Evolutionary conservation across 2,797 vertebrate species (phyloP), one percentile per base, ranked within the genome.

Genomic region (Sibirionetta formosa): DNA sequence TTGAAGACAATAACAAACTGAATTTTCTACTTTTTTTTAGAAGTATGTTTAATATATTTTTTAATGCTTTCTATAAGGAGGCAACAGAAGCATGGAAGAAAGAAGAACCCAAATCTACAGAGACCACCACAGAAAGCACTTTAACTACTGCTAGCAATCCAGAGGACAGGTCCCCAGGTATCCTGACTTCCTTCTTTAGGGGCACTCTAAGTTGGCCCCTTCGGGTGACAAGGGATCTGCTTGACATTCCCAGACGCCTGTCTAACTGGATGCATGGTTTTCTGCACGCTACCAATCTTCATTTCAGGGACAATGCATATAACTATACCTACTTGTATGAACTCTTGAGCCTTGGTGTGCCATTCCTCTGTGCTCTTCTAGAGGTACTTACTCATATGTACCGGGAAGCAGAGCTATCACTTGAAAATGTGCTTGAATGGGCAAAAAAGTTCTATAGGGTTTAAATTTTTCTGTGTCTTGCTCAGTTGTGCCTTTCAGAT

Each of bases 301-400:
- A 99, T 98, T 88, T 99, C 97, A 98, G 98, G 98, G 98, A 99
- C 98, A 99, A 99, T 96, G 98, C 98, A 48, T 97, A 98, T 96
- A 99, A 99, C 98, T 99, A 99, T 96, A 89, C 95, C 71, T 99
- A 98, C 94, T 97, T 99, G 87, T 99, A 99, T 3, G 99, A 99
- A 98, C 98, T 99, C 50, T 98, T 99, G 98, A 99, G 99, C 97
- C 95, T 99, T 82, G 98, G 99, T 87, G 94, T 99, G 96, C 99
- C 99, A 5, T 98, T 99, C 89, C 98, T 99, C 96, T 99, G 98
- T 57, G 98, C 97, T 68, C 97, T 99, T 86, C 98, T 98, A 44
- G 99, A 99, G 97, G 98, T 99, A 80, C 98, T 99, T 90, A 76
- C 97, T 72, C 98, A 99, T 97, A 99, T 99, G 98, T 98, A 98